A percentile compares a stretch with the other conserved stretches of the same genome.
These are phyloP conservation scores for Simalia tracyae DNA, from an alignment of 2,797 vertebrate genomes.

Conservation along the genomic window DNA sequence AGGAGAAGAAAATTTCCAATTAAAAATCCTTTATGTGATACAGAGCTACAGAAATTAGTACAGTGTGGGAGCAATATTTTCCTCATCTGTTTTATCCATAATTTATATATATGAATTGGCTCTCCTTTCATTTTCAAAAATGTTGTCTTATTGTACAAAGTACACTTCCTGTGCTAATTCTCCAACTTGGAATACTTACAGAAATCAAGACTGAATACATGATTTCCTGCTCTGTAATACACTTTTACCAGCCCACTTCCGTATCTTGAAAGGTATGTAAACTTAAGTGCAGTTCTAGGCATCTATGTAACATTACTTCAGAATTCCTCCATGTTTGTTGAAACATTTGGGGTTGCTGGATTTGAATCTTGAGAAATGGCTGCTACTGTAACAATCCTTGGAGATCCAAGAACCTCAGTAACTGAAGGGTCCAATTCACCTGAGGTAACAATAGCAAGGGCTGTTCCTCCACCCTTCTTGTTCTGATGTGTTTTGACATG, in stretches of 20 bases:
- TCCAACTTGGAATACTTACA: conserved; percentile 70
- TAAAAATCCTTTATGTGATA: conserved; percentile 67
- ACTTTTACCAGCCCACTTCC: conserved; percentile 76
- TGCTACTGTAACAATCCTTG: conserved; percentile 93
- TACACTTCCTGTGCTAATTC: conserved; percentile 73
- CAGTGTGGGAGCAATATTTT: conserved; percentile 70
- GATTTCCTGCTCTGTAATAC: conserved; percentile 76
- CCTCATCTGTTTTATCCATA: conserved; percentile 68
- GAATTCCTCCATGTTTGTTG: conserved; percentile 93
- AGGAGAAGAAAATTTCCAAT: conserved; percentile 56
- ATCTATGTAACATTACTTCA: conserved; percentile 79
- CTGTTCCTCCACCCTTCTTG: conserved; percentile 91
- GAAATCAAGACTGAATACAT: conserved; percentile 72
- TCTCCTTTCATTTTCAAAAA: conserved; percentile 69
- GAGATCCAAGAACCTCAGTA: conserved; percentile 88
- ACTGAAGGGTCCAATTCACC: conserved; percentile 95
- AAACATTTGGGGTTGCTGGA: conserved; percentile 92
- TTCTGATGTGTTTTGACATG: conserved; percentile 99
- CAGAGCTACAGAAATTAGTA: conserved; percentile 71
- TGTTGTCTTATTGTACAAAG: conserved; percentile 68
- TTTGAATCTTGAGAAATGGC: conserved; percentile 93
- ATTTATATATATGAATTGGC: conserved; percentile 64
- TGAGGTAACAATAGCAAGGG: conserved; percentile 96
- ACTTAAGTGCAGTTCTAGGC: conserved; percentile 79
- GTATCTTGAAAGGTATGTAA: conserved; percentile 80